A percentile compares a stretch with the other conserved stretches of the same genome.
These are phyloP conservation scores for Allolobophora icterica DNA, from an alignment of 2,888 invertebrate species.

Conservation along the genomic window DNA sequence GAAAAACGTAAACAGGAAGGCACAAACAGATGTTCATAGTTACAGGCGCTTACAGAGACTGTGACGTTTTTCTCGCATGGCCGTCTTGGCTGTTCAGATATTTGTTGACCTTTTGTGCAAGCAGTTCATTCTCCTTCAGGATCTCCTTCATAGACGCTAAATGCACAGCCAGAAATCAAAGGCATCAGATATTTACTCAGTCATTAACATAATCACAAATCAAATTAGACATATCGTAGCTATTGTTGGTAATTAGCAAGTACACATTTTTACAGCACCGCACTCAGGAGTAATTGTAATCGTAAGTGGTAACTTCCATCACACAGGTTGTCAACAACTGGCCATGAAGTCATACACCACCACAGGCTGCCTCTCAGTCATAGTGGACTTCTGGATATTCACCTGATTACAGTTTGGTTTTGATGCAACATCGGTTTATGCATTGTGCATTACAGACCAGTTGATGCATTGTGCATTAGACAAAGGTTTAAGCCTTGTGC, in stretches of 20 bases:
- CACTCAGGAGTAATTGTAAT: too few relatives aligned
- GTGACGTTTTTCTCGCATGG: constrained; percentile 9
- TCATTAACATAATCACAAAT: background rate
- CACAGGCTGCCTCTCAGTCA: too few relatives aligned
- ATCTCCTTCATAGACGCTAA: constrained; percentile 40
- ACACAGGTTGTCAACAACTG: too few relatives aligned
- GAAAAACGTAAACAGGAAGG: background rate
- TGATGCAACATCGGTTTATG: too few relatives aligned
- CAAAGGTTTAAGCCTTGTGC: too few relatives aligned
- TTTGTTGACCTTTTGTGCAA: constrained; percentile 25
- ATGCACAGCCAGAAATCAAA: background rate
- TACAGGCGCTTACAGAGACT: constrained; percentile 17
- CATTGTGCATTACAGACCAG: too few relatives aligned
- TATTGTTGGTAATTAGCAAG: background rate
- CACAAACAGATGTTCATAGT: background rate
- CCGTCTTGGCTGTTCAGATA: constrained; percentile 32
- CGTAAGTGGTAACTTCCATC: too few relatives aligned
- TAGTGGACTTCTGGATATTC: too few relatives aligned
- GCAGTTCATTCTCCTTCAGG: constrained; percentile 33
- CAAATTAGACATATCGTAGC: too few relatives aligned
- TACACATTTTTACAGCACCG: background rate
- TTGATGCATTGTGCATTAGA: too few relatives aligned
- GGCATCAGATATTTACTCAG: background rate
- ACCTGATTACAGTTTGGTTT: too few relatives aligned
- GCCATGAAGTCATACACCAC: too few relatives aligned